Evolutionary conservation across 2,888 invertebrate species (phyloP).

Genomic region (Nineta flava): DNA sequence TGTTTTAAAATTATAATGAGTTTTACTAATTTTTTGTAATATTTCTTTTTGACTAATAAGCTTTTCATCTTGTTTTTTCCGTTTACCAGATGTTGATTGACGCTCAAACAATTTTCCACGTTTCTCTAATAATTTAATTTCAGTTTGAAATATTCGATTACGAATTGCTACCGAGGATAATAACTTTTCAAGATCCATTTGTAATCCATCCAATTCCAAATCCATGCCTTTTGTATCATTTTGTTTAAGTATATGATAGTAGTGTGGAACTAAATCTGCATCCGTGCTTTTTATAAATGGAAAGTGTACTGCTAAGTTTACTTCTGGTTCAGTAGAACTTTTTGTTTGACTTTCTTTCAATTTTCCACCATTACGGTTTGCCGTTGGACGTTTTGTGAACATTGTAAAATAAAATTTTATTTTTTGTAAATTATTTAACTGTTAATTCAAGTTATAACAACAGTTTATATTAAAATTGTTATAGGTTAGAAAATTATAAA

Average conservation of each 20-base stretch:
- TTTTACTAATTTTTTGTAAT: constrained; percentile 3
- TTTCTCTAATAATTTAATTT: constrained; percentile 45
- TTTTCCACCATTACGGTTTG: constrained; percentile 4
- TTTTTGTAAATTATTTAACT: no score
- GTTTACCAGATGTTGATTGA: constrained; percentile 12
- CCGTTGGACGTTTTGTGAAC: constrained; percentile 5
- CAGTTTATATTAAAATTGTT: neutral
- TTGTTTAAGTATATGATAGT: constrained; percentile 19
- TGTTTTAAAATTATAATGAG: constrained; percentile 5
- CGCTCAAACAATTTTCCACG: constrained; percentile 6
- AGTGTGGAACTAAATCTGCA: constrained; percentile 50
- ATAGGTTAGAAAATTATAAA: neutral
- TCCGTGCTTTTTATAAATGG: constrained; percentile 56
- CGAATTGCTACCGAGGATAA: constrained; percentile 70
- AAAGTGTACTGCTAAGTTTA: constrained; percentile 21
- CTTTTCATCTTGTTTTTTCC: constrained; percentile 24
- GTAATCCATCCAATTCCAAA: constrained; percentile 64
- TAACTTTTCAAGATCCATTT: constrained; percentile 73
- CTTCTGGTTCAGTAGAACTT: neutral
- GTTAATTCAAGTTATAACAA: neutral
- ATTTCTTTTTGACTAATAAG: constrained; percentile 6
- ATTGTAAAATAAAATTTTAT: neutral
- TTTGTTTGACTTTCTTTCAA: constrained; percentile 1
- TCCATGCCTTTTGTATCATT: constrained; percentile 66
- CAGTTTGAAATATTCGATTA: constrained; percentile 58